Base-by-base conservation (phyloP, 2,888 invertebrate genomes). In the Agrotis puta region DNA sequence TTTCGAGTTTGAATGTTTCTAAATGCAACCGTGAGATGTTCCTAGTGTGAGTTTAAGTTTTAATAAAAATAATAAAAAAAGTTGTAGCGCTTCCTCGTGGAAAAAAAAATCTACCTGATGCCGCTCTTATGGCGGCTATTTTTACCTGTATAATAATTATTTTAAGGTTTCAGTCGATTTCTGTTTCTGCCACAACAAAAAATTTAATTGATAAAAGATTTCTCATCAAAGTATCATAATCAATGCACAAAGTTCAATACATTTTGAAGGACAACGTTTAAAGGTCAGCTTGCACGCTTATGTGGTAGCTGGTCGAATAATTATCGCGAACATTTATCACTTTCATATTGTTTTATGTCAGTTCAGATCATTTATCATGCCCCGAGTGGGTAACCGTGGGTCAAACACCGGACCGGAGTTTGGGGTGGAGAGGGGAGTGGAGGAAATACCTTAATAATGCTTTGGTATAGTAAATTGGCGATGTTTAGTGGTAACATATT, bases 291-390 rank as follows among this genome's bases (percentile, higher is more conserved):
- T 69, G 68, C 65, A 75, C 66, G 73, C 77, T 72, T 85, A 79
- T 76, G 62, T 83, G 79, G 82, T 75, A 79, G 84, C 83, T 85
- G 85, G 85, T 79, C 82, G 83, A 87, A 88, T 86, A 87, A 87
- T 87, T 88, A 89, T 88, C 85, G 79, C 77, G 81, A 82, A 82
- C 90, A 91, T 91, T 91, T 88, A 91, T 91, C 91, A 91, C 87
- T 87, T 88, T 88, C 86, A 81, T 87, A 83, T 81, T 87, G 89
- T 88, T 89, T 87, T 87, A 86, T 84, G 90, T 89, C 88, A 88
- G 83, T 83, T 79, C n/a, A 79, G 82, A 87, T 88, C 89, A 91
- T 91, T 89, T 88, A 90, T 91, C 91, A 90, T 74, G 62, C 68
- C 81, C 75, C 75, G 82, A 86, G 86, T 83, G 88, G 84, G 86